A percentile compares a stretch with the other conserved stretches of the same genome.
Evolutionary conservation across 1,140 invertebrate species (phyloP).

Genomic region (Maniola jurtina): DNA sequence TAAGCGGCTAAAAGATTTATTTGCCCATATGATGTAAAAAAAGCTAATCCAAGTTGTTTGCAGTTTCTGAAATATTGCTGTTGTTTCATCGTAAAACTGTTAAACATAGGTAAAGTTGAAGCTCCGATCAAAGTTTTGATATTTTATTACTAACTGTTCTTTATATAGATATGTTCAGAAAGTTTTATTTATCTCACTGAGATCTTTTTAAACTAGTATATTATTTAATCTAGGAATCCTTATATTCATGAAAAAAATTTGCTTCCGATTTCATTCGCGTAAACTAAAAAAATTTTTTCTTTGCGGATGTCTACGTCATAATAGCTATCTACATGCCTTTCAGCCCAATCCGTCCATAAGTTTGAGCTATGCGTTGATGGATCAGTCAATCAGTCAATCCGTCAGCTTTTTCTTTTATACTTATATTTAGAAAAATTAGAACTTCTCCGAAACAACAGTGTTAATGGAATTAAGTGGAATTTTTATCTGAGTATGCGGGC

Average conservation of each 20-base stretch:
- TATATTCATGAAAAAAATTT: no score
- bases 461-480: conserved; percentile 2
- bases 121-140: conserved; percentile 40
- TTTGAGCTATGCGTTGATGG: no score
- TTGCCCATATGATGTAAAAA: conserved; percentile 73
- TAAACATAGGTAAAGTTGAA: conserved; percentile 39
- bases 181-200: background rate
- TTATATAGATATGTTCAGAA: background rate
- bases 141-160: conserved; percentile 31
- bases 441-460: conserved; percentile 2
- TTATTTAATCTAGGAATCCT: background rate
- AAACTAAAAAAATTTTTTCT: no score
- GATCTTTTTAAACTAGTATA: background rate
- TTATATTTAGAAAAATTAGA: no score
- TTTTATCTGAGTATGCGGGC: conserved; percentile 73
- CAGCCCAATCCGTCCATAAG: no score
- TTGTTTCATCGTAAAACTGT: conserved; percentile 70
- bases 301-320: no score
- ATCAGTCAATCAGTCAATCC: no score
- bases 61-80: conserved; percentile 70
- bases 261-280: no score
- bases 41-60: conserved; percentile 71
- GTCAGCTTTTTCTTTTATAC: no score
- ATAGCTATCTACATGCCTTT: no score
- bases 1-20: conserved; percentile 75